Evolutionary conservation across 2,888 invertebrate genomes (phyloP).

Genomic region (Archips xylosteana): DNA sequence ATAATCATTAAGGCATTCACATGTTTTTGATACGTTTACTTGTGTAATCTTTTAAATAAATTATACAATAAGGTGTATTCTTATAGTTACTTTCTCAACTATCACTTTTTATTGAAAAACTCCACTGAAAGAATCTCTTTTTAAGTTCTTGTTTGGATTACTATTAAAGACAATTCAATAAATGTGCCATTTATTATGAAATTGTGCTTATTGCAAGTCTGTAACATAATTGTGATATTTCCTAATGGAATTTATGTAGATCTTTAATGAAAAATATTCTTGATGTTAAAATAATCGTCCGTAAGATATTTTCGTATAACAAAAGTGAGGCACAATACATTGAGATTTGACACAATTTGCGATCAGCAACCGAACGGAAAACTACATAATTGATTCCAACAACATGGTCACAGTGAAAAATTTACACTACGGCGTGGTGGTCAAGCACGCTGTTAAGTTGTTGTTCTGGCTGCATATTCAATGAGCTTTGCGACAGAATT

Average conservation of each 20-base stretch:
- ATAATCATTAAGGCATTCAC: constrained; percentile 9
- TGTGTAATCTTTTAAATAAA: constrained; percentile 4
- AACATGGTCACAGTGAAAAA: too few species aligned
- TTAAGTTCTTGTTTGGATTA: constrained; percentile 18
- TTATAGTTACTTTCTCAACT: constrained; percentile 10
- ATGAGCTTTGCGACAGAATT: too few species aligned
- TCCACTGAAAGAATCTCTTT: constrained; percentile 34
- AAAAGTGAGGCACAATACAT: constrained; percentile 15
- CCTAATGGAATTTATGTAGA: constrained; percentile 31
- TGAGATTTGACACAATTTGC: not conserved
- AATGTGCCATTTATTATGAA: constrained; percentile 27
- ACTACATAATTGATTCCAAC: not conserved
- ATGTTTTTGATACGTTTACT: not conserved
- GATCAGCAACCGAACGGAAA: not conserved
- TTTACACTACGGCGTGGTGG: too few species aligned
- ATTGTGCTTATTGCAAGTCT: constrained; percentile 33
- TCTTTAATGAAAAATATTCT: constrained; percentile 21
- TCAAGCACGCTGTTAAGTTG: too few species aligned
- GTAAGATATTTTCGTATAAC: constrained; percentile 9
- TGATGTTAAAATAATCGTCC: constrained; percentile 25
- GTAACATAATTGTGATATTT: constrained; percentile 39
- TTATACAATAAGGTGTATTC: constrained; percentile 1
- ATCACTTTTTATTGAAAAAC: constrained; percentile 27
- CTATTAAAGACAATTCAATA: constrained; percentile 5
- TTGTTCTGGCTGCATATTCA: too few species aligned